Percentiles rank a stretch among this genome's conserved stretches.
Conservation (phyloP, 2,888 invertebrate species). For the Ormyrus nitidulus region DNA sequence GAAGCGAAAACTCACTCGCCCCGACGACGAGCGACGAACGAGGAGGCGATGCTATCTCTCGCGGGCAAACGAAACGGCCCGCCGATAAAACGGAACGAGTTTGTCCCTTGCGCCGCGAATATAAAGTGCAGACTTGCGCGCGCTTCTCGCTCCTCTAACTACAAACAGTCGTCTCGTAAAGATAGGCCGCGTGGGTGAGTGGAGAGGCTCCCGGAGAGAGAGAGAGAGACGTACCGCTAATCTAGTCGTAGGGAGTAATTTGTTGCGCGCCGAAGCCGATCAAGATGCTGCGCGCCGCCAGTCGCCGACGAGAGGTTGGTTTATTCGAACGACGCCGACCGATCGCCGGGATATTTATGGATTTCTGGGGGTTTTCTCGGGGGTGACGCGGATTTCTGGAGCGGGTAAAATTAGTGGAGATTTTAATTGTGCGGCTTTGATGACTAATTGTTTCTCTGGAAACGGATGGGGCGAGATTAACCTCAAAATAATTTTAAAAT, state of each 20-base stretch:
- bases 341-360: no score
- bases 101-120: constrained; percentile 44
- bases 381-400: no score
- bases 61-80: constrained; percentile 1
- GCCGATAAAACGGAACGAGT: constrained; percentile 56
- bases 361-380: no score
- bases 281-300: no score
- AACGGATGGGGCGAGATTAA: no score
- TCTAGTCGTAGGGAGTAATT: constrained; percentile 19
- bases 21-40: no score
- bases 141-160: constrained; percentile 41
- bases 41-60: background rate
- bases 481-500: no score
- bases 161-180: constrained; percentile 59
- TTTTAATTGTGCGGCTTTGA: no score
- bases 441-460: no score
- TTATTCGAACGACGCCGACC: no score
- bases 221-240: constrained; percentile 5
- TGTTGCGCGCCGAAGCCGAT: constrained; percentile 1
- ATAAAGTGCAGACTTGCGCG: constrained; percentile 39
- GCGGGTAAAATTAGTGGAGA: no score
- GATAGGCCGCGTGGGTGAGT: constrained; percentile 51
- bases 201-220: constrained; percentile 20
- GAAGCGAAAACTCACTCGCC: background rate
- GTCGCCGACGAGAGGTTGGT: no score